A percentile compares a stretch with the other conserved stretches of the same genome.
Evolutionary conservation across 2,113 vertebrate species (phyloP).

Genomic region (Mugil cephalus): DNA sequence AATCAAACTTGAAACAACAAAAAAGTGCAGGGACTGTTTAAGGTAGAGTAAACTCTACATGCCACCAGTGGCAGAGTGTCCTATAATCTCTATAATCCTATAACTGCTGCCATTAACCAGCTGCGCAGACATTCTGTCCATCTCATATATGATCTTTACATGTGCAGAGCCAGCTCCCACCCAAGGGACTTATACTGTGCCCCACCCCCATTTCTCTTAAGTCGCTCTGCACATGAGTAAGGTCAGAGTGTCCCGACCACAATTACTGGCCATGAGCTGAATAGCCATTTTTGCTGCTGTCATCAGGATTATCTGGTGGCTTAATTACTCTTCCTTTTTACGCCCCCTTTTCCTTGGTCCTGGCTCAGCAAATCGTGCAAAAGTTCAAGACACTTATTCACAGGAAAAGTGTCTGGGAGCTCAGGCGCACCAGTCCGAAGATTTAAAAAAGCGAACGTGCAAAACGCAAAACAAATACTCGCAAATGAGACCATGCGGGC

Average conservation of each 20-base stretch:
- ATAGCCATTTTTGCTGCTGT: slow-evolving; percentile 74
- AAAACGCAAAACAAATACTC: not conserved
- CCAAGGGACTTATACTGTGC: slow-evolving; percentile 55
- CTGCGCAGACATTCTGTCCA: slow-evolving; percentile 30
- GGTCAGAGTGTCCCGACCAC: slow-evolving; percentile 81
- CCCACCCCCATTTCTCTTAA: slow-evolving; percentile 66
- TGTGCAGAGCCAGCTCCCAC: slow-evolving; percentile 45
- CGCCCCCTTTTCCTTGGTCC: slow-evolving; percentile 46
- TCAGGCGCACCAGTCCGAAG: slow-evolving; percentile 1
- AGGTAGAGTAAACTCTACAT: not conserved
- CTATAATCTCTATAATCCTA: not conserved
- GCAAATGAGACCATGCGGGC: not conserved
- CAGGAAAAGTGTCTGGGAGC: slow-evolving; percentile 36
- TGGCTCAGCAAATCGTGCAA: slow-evolving; percentile 62
- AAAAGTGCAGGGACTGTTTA: too few relatives aligned
- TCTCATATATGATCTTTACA: slow-evolving; percentile 36
- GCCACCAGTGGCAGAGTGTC: slow-evolving; percentile 2
- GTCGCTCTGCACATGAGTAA: slow-evolving; percentile 66
- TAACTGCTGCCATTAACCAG: slow-evolving; percentile 16
- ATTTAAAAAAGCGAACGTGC: not conserved
- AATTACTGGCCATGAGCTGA: slow-evolving; percentile 78
- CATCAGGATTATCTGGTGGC: slow-evolving; percentile 73
- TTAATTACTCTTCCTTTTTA: slow-evolving; percentile 73
- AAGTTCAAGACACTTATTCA: slow-evolving; percentile 52
- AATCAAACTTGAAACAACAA: too few relatives aligned